Evolutionary conservation across 2,888 invertebrate genomes (phyloP), one percentile per base, ranked within the genome.

Genomic region (Cryptus armator): DNA sequence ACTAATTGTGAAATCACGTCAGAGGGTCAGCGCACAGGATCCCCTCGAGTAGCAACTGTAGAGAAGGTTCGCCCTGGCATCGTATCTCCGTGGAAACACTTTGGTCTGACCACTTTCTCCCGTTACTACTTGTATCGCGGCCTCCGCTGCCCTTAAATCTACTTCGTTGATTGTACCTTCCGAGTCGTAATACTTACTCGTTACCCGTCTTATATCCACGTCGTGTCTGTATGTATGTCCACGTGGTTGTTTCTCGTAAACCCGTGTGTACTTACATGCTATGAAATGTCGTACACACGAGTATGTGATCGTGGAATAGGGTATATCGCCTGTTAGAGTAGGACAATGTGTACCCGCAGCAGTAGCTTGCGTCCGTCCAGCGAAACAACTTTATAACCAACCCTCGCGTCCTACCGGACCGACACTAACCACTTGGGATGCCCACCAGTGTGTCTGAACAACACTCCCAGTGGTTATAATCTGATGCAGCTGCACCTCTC

Each of bases 121-220:
- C 62, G 16, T 70, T 70, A 62, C 16, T 56, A 48, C 77, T 59
- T 78, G 43, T 46, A 46, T 6, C 67, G 44, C 67, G 3, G 19
- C 4, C 56, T 24, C 56, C 10, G 56, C 44, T 14, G 0, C n/a
- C 44, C 19, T 24, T 4, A 24, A 16, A 44, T 44, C 46, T 19
- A 29, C 16, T 67, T 44, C 43, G 67, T 67, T 7, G 9, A 19
- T 67, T 19, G 1, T 67, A 19, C 24, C 43, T 12, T 9, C 24
- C 44, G 9, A 14, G 16, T 67, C 10, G 24, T 12, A 46, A 48
- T 24, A 24, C 67, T 12, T 24, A 12, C 10, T 44, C 43, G 43
- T 46, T 67, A 2, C 43, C 14, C 46, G 7, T 24, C 24, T 24
- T 24, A 24, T 24, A 24, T 2, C 24, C 2, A 24, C 24, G 24